Evolutionary conservation across 2,113 vertebrate species (phyloP), one percentile per base, ranked within the genome.

Genomic region (Ardeotis arabs): DNA sequence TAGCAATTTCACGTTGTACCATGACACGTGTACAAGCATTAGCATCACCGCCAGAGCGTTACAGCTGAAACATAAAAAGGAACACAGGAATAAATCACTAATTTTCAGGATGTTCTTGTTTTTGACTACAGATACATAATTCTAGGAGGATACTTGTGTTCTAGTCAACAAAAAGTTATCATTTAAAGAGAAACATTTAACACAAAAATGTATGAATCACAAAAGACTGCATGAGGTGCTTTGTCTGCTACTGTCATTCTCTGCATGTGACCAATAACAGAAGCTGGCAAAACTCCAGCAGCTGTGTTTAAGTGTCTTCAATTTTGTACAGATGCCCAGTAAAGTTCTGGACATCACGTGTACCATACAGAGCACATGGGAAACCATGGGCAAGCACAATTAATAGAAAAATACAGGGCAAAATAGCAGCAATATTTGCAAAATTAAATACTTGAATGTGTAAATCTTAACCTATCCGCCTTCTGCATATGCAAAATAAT

Each of bases 281-380:
- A 92, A 81, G 60, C 33, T 96, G 83, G 92, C 79, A 89, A 64
- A 72, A 31, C 35, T 90, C 88, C 96, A 94, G 85, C 33, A 94
- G 90, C 76, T 78, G 90, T 47, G 35, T 83, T 91, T 63, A 80
- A 83, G 55, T 22, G 41, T 28, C 85, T 81, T 37, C 33, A 88
- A 8, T 70, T 90, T 50, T 69, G 33, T 83, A 81, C 47, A 89
- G 72, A 93, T 81, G 95, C 56, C 87, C 82, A 89, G 44, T 84
- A 92, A 41, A 52, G 75, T 52, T 74, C 93, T 78, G 90, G 90
- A 81, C 72, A 86, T 64, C 52, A 63, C 18, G 8, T 11, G n/a
- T n/a, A n/a, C 59, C 49, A 47, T 24, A 59, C 55, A 77, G 1
- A 78, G 64, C 39, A 39, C 60, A n/a, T n/a, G 44, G 52, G 44